phyloP scores from a whole-genome alignment of 1,140 invertebrate species.

The Megalopta genalis region DNA sequence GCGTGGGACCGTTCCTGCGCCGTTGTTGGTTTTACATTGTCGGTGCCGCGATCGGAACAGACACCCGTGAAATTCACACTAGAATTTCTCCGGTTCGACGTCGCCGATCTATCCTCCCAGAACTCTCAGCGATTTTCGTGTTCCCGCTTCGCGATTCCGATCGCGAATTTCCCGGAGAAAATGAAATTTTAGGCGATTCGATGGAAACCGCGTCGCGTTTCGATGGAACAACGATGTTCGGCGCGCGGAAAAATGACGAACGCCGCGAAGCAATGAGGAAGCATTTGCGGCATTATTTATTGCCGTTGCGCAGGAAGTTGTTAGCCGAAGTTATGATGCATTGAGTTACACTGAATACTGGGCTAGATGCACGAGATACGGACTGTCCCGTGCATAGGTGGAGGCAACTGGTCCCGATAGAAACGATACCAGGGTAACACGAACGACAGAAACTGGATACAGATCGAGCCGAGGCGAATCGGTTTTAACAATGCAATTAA shows the following conservation, averaged over 20 bases:
- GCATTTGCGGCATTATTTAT: conserved; percentile 42
- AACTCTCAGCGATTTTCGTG: too few species aligned
- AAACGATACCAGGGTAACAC: not conserved
- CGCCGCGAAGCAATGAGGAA: conserved; percentile 25
- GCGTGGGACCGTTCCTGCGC: conserved; percentile 37
- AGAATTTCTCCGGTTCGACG: conserved; percentile 11
- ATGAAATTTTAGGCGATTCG: not conserved
- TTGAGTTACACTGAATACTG: conserved; percentile 17
- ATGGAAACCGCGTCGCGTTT: conserved; percentile 14
- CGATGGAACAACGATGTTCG: not conserved
- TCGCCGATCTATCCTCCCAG: not conserved
- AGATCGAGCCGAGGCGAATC: too few species aligned
- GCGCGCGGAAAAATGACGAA: conserved; percentile 3
- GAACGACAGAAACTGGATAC: too few species aligned
- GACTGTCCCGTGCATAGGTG: not conserved
- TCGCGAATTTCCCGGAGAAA: too few species aligned
- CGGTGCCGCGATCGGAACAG: not conserved
- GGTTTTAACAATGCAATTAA: too few species aligned
- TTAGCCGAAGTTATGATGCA: conserved; percentile 32
- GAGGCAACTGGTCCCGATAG: not conserved
- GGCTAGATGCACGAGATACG: not conserved
- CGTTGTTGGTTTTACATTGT: conserved; percentile 12
- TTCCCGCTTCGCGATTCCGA: not conserved
- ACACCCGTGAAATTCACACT: conserved; percentile 35
- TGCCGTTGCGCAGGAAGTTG: conserved; percentile 36